phyloP scores from a whole-genome alignment of 1,140 invertebrate genomes.

The Drosophila bocqueti region DNA sequence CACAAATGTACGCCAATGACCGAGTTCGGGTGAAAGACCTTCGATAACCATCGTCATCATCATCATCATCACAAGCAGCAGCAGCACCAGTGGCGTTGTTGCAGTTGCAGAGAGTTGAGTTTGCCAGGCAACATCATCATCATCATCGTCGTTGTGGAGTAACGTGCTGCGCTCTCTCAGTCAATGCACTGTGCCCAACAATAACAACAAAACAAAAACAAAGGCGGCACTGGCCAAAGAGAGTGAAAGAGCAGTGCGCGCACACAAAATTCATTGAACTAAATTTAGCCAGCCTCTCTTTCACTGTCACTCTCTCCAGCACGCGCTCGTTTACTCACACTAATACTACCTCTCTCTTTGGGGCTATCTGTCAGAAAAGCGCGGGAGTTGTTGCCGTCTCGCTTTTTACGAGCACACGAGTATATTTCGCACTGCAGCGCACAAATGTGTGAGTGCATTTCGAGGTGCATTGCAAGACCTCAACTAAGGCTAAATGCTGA shows the following conservation, averaged over 20 bases:
- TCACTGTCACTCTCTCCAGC: constrained; percentile 31
- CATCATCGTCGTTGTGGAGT: constrained; percentile 69
- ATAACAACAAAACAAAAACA: constrained; percentile 78
- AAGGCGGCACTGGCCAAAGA: constrained; percentile 32
- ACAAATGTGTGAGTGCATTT: constrained; percentile 69
- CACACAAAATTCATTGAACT: constrained; percentile 73
- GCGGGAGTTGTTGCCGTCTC: constrained; percentile 72
- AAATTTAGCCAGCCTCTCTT: constrained; percentile 65
- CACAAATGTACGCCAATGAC: constrained; percentile 85
- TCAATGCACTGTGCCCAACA: constrained; percentile 72
- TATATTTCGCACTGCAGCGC: constrained; percentile 33
- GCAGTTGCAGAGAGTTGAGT: constrained; percentile 68
- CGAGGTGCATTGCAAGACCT: constrained; percentile 83
- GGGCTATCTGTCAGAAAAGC: constrained; percentile 46
- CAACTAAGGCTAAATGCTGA: constrained; percentile 77
- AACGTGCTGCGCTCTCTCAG: constrained; percentile 60
- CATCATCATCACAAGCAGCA: constrained; percentile 71
- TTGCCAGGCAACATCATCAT: constrained; percentile 61
- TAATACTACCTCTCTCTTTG: constrained; percentile 1
- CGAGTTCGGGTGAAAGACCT: constrained; percentile 85
- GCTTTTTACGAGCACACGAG: constrained; percentile 29
- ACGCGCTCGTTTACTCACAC: neutral
- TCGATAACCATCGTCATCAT: constrained; percentile 85
- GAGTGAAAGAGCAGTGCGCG: constrained; percentile 39
- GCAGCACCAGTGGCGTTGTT: constrained; percentile 60